Base-by-base conservation (phyloP, 2,888 invertebrate species). In the Himalopsyche kuldschensis region DNA sequence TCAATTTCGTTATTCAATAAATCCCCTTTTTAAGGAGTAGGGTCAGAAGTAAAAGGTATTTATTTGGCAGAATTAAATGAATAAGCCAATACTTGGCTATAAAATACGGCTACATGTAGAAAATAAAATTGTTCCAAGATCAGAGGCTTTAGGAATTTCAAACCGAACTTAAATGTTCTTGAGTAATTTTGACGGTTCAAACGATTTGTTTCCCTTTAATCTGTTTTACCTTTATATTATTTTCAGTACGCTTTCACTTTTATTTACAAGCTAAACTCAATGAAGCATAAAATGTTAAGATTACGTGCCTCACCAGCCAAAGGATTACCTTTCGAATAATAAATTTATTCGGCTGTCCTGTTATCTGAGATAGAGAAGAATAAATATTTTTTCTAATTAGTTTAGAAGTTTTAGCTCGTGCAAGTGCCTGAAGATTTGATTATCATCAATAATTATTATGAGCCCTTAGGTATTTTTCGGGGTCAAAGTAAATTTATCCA, bases 251-350 rank as follows among this genome's bases (percentile, higher is more conserved):
- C 47, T 69, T 69, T 82, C 47, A 20, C 79, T 82, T 80, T 81
- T 81, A 85, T 85, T 85, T 85, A 85, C 80, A 63, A 75, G 83
- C 48, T 27, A 48, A 55, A 80, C 79, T 82, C 85, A 77, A 82
- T 85, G 85, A 81, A 85, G 85, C 75, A 80, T 82, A 75, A 85
- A 85, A 85, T 82, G 81, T 76, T 75, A 82, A 81, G 85, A 63
- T 79, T 81, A 84, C 84, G 84, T 80, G 82, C 78, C 78, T 75
- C 81, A 31, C 27, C 79, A 77, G 31, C 41, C 47, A 24, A 75
- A n/a, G 69, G n/a, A 17, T 24, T 10, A 24, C 79, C 78, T 35
- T 24, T 32, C 63, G 55, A 75, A 84, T 84, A 81, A 81, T 82
- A 84, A 84, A 82, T 81, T 84, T 75, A 81, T 78, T 78, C 81